phyloP scores from a whole-genome alignment of 2,797 vertebrate genomes.

The Sebastes kiyomatsui region DNA sequence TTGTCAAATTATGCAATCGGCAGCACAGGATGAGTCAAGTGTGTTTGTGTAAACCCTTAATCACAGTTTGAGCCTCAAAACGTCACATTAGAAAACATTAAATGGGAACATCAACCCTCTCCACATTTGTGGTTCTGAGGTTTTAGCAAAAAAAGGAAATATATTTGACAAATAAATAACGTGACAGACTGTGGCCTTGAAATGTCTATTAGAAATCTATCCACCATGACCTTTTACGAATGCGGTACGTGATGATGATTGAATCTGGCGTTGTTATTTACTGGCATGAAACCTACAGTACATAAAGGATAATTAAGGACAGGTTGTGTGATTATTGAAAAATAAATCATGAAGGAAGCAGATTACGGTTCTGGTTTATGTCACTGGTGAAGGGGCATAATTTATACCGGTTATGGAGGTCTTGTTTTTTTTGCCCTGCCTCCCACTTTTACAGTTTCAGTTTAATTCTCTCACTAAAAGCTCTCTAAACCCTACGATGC shows the following conservation, averaged over 20 bases:
- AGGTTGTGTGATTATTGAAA: not conserved
- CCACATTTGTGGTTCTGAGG: not conserved
- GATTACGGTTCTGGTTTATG: not conserved
- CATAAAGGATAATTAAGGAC: not conserved
- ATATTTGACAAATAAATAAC: not conserved
- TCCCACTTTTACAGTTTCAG: too few species aligned
- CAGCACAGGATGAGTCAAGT: slow-evolving; percentile 34
- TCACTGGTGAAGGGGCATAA: not conserved
- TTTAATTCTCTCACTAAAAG: not conserved
- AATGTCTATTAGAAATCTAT: not conserved
- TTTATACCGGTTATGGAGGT: too few species aligned
- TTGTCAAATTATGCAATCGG: slow-evolving; percentile 43
- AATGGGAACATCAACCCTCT: not conserved
- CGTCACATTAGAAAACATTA: not conserved
- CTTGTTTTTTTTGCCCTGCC: too few species aligned
- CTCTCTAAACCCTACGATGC: not conserved
- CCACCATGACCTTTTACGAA: not conserved
- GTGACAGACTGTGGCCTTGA: not conserved
- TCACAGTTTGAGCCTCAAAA: slow-evolving; percentile 9
- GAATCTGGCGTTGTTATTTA: not conserved
- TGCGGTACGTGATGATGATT: not conserved
- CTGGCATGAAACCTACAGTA: not conserved
- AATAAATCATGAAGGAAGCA: not conserved
- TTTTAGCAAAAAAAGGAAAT: not conserved
- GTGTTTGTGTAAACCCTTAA: slow-evolving; percentile 23